Base-by-base conservation (phyloP, 2,888 invertebrate genomes). In the Acrobasis consociella region DNA sequence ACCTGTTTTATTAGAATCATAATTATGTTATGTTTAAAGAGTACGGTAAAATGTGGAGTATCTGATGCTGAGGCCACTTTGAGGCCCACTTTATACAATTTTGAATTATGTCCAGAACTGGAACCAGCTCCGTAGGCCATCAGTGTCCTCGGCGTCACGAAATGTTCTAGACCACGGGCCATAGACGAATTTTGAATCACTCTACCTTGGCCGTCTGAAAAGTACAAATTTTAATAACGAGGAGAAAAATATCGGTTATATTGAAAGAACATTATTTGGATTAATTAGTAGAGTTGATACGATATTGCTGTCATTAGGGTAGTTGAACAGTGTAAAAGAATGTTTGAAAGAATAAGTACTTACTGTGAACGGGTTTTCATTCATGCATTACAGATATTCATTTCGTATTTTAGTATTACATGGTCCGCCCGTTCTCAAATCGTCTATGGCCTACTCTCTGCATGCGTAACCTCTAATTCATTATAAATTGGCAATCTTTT, bases 161-260 rank as follows among this genome's bases (percentile, higher is more conserved):
- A 10, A 51, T 39, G 38, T 31, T 52, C 31, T 52, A 22, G 22
- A 52, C 22, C 11, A 10, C 31, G n/a, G 38, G 15, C 16, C 42
- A 46, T 56, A 56, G 39, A 56, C 56, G 56, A 56, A 42, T 56
- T 56, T 56, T 11, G 55, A 42, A 56, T 56, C 22, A 39, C 39
- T 37, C 52, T 37, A 53, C 52, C 31, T 13, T 38, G 37, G 15
- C 37, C 15, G 37, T 53, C 53, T 8, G 46, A 9, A 53, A 38
- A 53, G 53, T 53, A 53, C 38, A 38, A 55, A 42, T 55, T 15
- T 55, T 16, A 55, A 55, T 38, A 38, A 37, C n/a, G 38, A 22
- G 15, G 31, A n/a, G 22, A 52, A 31, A 31, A n/a, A 37, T 31
- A 31, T 22, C 5, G 37, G 31, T 52, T 22, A 22, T 52, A 39